Evolutionary conservation across 92 coral and sea anemone genomes (phyloP), one percentile per base, ranked within the genome.

Genomic region (Zoanthus solanderi): DNA sequence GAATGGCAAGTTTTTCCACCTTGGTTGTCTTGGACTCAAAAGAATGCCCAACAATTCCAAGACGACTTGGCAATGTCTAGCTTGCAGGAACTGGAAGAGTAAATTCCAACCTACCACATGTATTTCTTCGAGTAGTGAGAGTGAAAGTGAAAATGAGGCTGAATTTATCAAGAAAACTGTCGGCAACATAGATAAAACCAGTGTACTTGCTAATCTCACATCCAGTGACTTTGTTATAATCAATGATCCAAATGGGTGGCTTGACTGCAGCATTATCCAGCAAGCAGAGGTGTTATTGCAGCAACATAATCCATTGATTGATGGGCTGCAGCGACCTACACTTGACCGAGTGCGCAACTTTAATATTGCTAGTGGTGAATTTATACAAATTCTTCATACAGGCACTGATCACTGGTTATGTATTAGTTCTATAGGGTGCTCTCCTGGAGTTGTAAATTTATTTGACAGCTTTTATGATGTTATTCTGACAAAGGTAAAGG

Each of bases 281-380:
- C 68, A 74, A 61, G 87, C 87, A 32, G 88, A 92, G 57, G 83
- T 77, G 73, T 82, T 81, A 12, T 53, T 92, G 14, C 89, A 89
- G 17, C 69, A 89, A 54, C 34, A 52, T 4, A 92, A 92, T 69
- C 94, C 94, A 82, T 76, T 89, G 12, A 87, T 92, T 5, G 88
- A 84, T 47, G 90, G 94, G 34, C 79, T 92, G 17, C 94, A 92
- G 76, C 78, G 90, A 14, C 88, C 90, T 52, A 92, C 94, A 7
- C 90, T 92, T 52, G 90, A 92, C 28, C 89, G 79, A 13, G 78
- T 69, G 76, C 68, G 81, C 23, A 91, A 91, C 60, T 91, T 88
- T 89, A 84, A 88, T 72, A 71, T 89, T 16, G 89, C 75, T 32
- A 86, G 67, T 53, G 82, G 82, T 23, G 45, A 77, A 5, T 77